These are phyloP conservation scores for Meloidogyne floridensis DNA, from an alignment of 1,140 invertebrate species.

Conservation along the genomic window DNA sequence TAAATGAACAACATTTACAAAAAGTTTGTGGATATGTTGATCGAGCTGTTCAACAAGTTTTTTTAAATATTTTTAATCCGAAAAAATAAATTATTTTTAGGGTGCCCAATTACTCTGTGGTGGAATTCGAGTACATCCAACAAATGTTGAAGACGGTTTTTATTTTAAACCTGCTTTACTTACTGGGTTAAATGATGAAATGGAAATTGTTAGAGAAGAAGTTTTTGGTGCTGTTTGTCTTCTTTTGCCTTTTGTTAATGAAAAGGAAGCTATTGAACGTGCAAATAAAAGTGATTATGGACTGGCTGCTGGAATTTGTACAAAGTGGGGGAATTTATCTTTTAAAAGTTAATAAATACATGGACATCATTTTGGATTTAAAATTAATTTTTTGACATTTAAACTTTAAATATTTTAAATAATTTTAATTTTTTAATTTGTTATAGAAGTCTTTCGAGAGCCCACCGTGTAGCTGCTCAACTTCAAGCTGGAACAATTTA, in stretches of 20 bases:
- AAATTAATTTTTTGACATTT: not conserved
- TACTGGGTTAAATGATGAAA: slow-evolving; percentile 67
- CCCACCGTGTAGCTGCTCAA: slow-evolving; percentile 64
- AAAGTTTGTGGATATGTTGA: slow-evolving; percentile 70
- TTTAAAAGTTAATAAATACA: slow-evolving; percentile 6
- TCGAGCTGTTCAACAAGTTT: slow-evolving; percentile 69
- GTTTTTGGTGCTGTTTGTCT: slow-evolving; percentile 71
- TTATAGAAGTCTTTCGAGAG: slow-evolving; percentile 58
- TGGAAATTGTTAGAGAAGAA: slow-evolving; percentile 71
- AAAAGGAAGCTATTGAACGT: slow-evolving; percentile 70
- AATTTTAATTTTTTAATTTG: no score
- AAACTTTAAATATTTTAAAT: not conserved
- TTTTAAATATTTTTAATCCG: not conserved
- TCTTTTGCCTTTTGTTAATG: slow-evolving; percentile 69
- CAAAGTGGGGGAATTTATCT: slow-evolving; percentile 51
- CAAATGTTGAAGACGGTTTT: slow-evolving; percentile 56
- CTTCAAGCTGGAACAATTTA: slow-evolving; percentile 71
- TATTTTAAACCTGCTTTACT: slow-evolving; percentile 62
- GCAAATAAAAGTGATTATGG: slow-evolving; percentile 71
- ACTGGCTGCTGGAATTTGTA: slow-evolving; percentile 70
- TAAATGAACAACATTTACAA: slow-evolving; percentile 69
- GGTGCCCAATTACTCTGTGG: slow-evolving; percentile 70
- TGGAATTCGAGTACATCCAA: slow-evolving; percentile 68
- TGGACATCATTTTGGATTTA: slow-evolving; percentile 22
- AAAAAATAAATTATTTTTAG: slow-evolving; percentile 56